Conservation (phyloP, 2,888 invertebrate genomes). For the Lithophane ornitopus region DNA sequence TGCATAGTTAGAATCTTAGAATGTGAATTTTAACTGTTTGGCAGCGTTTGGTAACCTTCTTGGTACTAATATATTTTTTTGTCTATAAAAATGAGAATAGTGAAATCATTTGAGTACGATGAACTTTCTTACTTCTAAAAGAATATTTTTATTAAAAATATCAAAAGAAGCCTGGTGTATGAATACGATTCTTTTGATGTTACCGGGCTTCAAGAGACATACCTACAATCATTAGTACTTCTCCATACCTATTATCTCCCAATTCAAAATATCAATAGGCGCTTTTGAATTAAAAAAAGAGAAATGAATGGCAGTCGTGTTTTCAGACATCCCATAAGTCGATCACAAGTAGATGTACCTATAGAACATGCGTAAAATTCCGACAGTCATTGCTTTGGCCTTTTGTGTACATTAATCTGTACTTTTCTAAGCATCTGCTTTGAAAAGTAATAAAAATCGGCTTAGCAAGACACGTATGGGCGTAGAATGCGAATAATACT, state of each 20-base stretch:
- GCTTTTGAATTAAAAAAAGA: conserved; percentile 43
- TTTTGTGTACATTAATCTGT: conserved; percentile 82
- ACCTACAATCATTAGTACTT: conserved; percentile 20
- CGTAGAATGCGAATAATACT: conserved; percentile 78
- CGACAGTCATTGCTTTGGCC: conserved; percentile 75
- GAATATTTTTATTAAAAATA: background rate
- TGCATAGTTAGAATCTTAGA: conserved; percentile 13
- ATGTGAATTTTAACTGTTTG: conserved; percentile 30
- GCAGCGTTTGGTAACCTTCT: no score
- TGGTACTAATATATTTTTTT: conserved; percentile 22
- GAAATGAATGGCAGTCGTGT: conserved; percentile 28
- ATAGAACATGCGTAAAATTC: conserved; percentile 61
- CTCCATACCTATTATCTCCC: conserved; percentile 7
- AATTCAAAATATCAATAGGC: conserved; percentile 46
- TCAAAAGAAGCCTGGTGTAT: background rate
- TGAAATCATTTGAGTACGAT: background rate
- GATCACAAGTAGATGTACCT: conserved; percentile 22
- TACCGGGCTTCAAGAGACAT: conserved; percentile 13
- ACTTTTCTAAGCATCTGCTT: conserved; percentile 82
- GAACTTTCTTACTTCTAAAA: background rate
- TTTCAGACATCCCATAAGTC: conserved; percentile 61
- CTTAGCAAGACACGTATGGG: conserved; percentile 83
- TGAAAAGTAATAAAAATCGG: conserved; percentile 88
- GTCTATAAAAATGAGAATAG: background rate
- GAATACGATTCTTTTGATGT: conserved; percentile 37